Evolutionary conservation across 30 jellyfish, hydroid and myxozoan genomes (phyloP), one percentile per base, ranked within the genome.

Genomic region (Hydractinia symbiolongicarpus): DNA sequence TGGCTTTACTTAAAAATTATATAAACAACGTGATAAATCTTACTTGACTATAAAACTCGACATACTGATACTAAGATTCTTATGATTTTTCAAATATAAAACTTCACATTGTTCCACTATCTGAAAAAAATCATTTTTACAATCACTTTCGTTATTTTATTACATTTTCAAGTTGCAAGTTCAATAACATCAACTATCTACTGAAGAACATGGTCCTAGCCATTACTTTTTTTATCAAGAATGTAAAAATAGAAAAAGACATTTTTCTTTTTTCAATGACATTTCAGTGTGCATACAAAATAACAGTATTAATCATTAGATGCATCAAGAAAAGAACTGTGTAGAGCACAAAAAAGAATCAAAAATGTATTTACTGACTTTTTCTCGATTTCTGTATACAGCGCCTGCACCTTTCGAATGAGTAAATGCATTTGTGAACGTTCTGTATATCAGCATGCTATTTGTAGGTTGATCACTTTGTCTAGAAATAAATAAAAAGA

Each of bases 371-470:
- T 53, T 66, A 67, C 76, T 72, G 74, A 84, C 96, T 77, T 77
- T 73, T 8, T 84, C 89, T 50, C 69, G 72, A 50, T 60, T 61
- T 6, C 55, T 40, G 55, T 58, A 60, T 70, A 89, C 67, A 20
- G 67, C 15, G 9, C 20, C 50, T 1, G 57, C 81, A 66, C 79
- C 77, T 14, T 61, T 75, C 15, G 80, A 61, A 51, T 72, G 58
- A 3, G 20, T 40, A 80, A 89, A 89, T 53, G 90, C 84, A 74
- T 89, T 89, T 53, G 90, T 78, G 66, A 89, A 74, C 4, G 84
- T 89, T 15, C 96, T 53, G 55, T 83, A 89, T 5, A 79, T 90
- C 83, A 89, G 83, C 94, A 89, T 79, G 3, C 83, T 62, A 55
- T 83, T 61, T 5, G 73, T 73, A 4, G 67, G 68, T 8, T 86